Percentiles rank a stretch among this genome's conserved stretches.
phyloP scores from a whole-genome alignment of 53 echinoderm and acorn worm species.

The Temnopleurus reevesii region DNA sequence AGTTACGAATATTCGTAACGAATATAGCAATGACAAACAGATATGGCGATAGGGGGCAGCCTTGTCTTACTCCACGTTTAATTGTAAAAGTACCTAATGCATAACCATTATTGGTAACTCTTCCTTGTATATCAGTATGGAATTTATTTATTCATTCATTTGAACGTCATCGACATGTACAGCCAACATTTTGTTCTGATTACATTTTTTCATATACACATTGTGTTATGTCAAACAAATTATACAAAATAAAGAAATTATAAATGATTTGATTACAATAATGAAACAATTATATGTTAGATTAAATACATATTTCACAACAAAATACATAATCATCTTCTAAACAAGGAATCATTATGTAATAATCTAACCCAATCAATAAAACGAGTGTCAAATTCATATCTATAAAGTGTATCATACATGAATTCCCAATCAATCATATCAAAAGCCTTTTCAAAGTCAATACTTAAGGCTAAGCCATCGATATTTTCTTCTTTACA shows the following conservation, averaged over 20 bases:
- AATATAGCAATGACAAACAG: neutral
- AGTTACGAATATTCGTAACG: neutral
- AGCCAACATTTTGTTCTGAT: too few species aligned
- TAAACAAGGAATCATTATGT: too few species aligned
- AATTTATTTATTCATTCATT: too few species aligned
- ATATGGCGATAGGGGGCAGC: constrained; percentile 5
- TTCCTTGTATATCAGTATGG: neutral
- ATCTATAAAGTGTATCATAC: neutral
- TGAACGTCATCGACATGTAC: too few species aligned
- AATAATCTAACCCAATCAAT: neutral
- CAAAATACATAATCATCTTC: too few species aligned
- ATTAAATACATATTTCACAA: too few species aligned
- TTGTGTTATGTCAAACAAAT: too few species aligned
- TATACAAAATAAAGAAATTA: too few species aligned
- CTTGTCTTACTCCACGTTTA: constrained; percentile 7
- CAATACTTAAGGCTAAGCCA: neutral
- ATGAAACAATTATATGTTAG: too few species aligned
- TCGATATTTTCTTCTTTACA: neutral
- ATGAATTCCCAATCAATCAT: neutral
- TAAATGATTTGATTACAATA: too few species aligned
- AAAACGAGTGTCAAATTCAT: neutral
- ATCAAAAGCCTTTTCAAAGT: neutral
- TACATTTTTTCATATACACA: too few species aligned
- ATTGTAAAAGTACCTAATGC: neutral
- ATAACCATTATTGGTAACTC: constrained; percentile 38